These are phyloP conservation scores for Octonoba sinensis DNA, from an alignment of 2,888 invertebrate genomes.

Conservation along the genomic window DNA sequence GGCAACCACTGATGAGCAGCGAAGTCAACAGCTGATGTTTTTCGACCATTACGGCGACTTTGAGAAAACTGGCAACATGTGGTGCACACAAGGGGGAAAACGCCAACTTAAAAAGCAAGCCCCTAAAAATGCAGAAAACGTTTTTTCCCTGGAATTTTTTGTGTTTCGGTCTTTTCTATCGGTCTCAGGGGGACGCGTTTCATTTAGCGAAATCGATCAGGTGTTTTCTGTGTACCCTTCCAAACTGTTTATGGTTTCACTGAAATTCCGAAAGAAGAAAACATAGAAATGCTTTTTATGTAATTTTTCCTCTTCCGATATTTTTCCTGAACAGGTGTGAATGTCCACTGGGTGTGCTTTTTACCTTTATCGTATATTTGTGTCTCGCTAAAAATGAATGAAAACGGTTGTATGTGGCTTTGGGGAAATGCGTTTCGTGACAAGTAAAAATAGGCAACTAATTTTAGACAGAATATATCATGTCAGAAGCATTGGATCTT, in stretches of 20 bases:
- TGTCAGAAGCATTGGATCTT: too few species aligned
- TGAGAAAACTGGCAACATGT: constrained; percentile 53
- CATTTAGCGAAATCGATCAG: constrained; percentile 60
- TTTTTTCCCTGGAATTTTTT: background rate
- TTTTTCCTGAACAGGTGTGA: background rate
- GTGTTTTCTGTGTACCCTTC: constrained; percentile 12
- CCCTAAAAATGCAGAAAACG: constrained; percentile 34
- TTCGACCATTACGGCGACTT: constrained; percentile 37
- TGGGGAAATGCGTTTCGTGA: constrained; percentile 10
- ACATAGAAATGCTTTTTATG: constrained; percentile 28
- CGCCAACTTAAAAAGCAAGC: background rate
- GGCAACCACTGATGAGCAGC: constrained; percentile 51
- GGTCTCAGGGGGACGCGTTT: constrained; percentile 34
- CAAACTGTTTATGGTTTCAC: constrained; percentile 23
- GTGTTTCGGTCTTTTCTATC: constrained; percentile 8
- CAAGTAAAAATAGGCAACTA: too few species aligned
- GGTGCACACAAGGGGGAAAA: constrained; percentile 14
- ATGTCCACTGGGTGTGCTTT: constrained; percentile 28
- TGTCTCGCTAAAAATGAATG: constrained; percentile 13
- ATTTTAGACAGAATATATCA: too few species aligned
- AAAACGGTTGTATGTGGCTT: constrained; percentile 13
- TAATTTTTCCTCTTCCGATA: constrained; percentile 16
- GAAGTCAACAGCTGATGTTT: constrained; percentile 63
- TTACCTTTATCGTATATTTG: constrained; percentile 42
- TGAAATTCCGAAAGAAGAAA: constrained; percentile 11